Conservation (phyloP, 2,888 invertebrate genomes). For the Drosophila meridionalis region DNA sequence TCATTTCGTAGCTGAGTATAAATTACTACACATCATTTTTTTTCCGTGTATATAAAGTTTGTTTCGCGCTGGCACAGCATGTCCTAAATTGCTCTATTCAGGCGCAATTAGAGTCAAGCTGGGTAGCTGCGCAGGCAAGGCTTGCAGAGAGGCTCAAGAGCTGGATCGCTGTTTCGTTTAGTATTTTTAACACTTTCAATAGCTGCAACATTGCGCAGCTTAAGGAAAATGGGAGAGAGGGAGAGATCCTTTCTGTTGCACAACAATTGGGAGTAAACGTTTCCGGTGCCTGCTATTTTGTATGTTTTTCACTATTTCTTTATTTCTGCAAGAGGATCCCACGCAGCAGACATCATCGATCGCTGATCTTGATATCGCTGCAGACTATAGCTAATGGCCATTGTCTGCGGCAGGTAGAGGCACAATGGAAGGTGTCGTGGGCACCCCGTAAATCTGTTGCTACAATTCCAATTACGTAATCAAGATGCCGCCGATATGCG, state of each 20-base stretch:
- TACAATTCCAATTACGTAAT: conserved; percentile 76
- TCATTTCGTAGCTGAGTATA: not conserved
- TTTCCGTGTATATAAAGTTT: conserved; percentile 26
- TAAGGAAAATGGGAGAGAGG: conserved; percentile 3
- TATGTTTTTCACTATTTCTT: not conserved
- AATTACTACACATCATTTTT: not conserved
- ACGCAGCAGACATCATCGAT: conserved; percentile 43
- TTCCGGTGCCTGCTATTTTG: conserved; percentile 42
- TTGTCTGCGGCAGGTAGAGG: conserved; percentile 14
- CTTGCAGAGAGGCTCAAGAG: conserved; percentile 28
- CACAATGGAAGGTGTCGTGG: conserved; percentile 48
- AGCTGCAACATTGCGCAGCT: conserved; percentile 10
- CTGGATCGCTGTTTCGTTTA: conserved; percentile 51
- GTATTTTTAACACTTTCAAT: conserved; percentile 67
- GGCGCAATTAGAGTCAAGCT: conserved; percentile 76
- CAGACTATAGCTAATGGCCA: conserved; percentile 18
- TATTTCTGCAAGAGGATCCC: conserved; percentile 40
- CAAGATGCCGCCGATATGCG: conserved; percentile 37
- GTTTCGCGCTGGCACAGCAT: conserved; percentile 55
- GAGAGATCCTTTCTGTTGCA: conserved; percentile 15
- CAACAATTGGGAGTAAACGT: conserved; percentile 43
- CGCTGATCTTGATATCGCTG: conserved; percentile 36
- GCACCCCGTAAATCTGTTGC: conserved; percentile 30
- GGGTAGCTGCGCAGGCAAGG: conserved; percentile 45
- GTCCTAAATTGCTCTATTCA: conserved; percentile 76